Evolutionary conservation across 2,888 invertebrate genomes (phyloP).

Genomic region (Drosophila melanocephala): DNA sequence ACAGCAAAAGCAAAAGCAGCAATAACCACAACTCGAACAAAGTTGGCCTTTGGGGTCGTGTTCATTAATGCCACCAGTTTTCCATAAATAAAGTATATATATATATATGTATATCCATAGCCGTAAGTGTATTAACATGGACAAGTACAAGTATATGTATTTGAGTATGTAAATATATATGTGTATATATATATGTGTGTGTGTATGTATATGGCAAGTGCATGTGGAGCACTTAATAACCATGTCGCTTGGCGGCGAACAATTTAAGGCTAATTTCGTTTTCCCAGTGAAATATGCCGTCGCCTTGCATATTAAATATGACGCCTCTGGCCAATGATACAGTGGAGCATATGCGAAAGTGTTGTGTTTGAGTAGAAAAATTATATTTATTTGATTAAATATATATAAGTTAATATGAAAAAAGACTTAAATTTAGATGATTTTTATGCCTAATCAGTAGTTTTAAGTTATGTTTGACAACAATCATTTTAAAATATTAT

Average conservation of each 20-base stretch:
- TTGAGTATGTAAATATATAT: constrained; percentile 2
- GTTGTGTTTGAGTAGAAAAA: neutral
- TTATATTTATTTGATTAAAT: neutral
- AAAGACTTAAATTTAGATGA: neutral
- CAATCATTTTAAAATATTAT: neutral
- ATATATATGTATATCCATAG: constrained; percentile 20
- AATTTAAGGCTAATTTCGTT: constrained; percentile 79
- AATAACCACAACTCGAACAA: constrained; percentile 9
- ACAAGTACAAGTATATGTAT: constrained; percentile 19
- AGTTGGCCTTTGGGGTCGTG: constrained; percentile 42
- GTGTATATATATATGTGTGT: constrained; percentile 10
- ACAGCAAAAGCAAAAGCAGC: neutral
- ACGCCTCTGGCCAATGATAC: constrained; percentile 33
- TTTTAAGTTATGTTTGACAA: neutral
- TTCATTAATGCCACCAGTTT: constrained; percentile 54
- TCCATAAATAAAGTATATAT: constrained; percentile 65
- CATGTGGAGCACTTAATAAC: constrained; percentile 69
- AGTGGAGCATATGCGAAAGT: constrained; percentile 17
- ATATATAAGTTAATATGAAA: neutral
- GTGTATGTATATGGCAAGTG: constrained; percentile 22
- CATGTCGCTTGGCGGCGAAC: constrained; percentile 61
- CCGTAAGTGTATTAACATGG: constrained; percentile 37
- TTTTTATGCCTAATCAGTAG: neutral
- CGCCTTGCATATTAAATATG: constrained; percentile 71
- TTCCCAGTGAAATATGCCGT: constrained; percentile 67